Evolutionary conservation across 2,113 vertebrate genomes (phyloP).

Genomic region (Lanius ludovicianus): DNA sequence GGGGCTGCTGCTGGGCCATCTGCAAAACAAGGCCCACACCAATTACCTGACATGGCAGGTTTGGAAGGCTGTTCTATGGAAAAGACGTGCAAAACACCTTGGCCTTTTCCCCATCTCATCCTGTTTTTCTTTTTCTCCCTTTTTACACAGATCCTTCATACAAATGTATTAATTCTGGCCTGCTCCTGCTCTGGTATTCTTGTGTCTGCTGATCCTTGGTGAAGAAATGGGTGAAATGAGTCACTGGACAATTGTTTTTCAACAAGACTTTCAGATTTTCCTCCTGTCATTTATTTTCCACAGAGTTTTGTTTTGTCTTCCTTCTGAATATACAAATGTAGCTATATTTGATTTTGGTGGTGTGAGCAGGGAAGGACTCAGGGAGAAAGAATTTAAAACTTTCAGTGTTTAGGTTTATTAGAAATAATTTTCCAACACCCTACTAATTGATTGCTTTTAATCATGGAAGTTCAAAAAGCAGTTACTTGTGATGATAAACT

Average conservation of each 20-base stretch:
- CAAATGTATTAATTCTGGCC: background rate
- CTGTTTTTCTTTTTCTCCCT: background rate
- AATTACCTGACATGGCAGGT: background rate
- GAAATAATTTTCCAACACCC: background rate
- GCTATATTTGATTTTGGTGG: background rate
- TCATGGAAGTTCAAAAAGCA: background rate
- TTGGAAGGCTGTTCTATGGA: background rate
- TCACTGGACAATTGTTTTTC: background rate
- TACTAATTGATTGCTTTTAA: slow-evolving; percentile 7
- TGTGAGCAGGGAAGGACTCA: background rate
- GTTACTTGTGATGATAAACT: background rate
- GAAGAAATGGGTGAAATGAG: background rate
- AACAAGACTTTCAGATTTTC: background rate
- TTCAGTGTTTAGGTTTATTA: background rate
- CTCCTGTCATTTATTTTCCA: background rate
- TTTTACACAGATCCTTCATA: background rate
- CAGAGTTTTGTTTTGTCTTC: background rate
- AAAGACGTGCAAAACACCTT: background rate
- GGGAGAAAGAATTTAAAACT: background rate
- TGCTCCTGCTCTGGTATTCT: background rate
- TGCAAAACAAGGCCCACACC: slow-evolving; percentile 23
- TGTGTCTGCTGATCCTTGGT: background rate
- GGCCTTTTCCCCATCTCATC: background rate
- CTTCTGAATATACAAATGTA: background rate
- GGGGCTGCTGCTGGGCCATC: slow-evolving; percentile 30